phyloP scores from a whole-genome alignment of 2,888 invertebrate genomes.

The Coleophora deauratella region DNA sequence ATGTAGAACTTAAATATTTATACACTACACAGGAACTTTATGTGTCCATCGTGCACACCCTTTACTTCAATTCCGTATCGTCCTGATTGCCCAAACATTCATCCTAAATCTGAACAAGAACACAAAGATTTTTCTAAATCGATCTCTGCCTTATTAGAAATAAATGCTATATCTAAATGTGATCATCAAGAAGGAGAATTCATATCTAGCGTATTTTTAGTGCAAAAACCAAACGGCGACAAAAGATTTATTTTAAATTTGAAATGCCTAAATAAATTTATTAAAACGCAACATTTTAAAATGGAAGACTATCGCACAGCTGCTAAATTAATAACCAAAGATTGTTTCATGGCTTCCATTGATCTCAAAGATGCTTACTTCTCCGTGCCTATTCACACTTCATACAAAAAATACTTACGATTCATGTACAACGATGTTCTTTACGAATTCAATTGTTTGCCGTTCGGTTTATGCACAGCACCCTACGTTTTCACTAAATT shows the following conservation, averaged over 20 bases:
- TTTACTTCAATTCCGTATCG: no score
- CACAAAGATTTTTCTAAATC: not conserved
- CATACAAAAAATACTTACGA: no score
- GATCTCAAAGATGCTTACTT: no score
- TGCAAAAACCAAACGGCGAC: conserved; percentile 2
- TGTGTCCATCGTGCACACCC: no score
- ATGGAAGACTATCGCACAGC: conserved; percentile 3
- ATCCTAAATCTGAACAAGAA: not conserved
- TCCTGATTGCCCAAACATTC: not conserved
- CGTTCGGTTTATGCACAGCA: no score
- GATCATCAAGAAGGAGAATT: no score
- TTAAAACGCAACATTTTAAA: not conserved
- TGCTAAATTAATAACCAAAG: conserved; percentile 1
- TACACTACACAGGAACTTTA: no score
- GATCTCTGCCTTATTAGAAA: conserved; percentile 1
- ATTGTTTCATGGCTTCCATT: conserved; percentile 8
- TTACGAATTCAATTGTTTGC: no score
- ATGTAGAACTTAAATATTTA: no score
- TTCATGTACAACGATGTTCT: no score
- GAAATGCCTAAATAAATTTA: conserved; percentile 1
- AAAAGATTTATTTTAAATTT: conserved; percentile 3
- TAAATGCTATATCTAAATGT: not conserved
- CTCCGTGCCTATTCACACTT: no score
- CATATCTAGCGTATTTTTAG: not conserved
- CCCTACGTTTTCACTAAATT: conserved; percentile 8